Evolutionary conservation across 2,797 vertebrate genomes (phyloP), one percentile per base, ranked within the genome.

Genomic region (Margarornis squamiger): DNA sequence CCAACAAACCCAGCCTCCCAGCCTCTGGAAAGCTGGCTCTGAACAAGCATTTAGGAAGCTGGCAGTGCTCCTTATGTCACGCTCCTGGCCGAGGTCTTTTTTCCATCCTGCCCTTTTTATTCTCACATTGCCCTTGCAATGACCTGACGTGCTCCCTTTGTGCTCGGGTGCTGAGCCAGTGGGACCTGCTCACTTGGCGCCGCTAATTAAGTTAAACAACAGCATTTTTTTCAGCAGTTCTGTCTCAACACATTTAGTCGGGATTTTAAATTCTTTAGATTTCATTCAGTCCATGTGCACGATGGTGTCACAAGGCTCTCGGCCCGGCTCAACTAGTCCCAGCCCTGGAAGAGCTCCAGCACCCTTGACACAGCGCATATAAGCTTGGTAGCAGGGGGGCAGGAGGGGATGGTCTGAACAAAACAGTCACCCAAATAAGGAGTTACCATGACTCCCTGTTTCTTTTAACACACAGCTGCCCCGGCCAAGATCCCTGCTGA

Each of bases 251-350:
- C 74, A 94, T 95, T 96, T 83, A 90, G 57, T 75, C 2, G 7
- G 94, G 95, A 96, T 96, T 96, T 93, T 14, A 94, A 95, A 96
- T 96, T 84, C 91, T 95, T 96, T 88, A 90, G 93, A 91, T 97
- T 96, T 95, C 91, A 84, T 90, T 90, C 79, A 94, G 70, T 48
- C 89, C 89, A 66, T 80, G 93, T 83, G 87, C 89, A 65, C 0
- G 30, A 41, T 23, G 48, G 76, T 95, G 93, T 91, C 95, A 95
- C 91, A 96, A 86, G 92, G 95, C 82, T 88, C 87, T 61, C 0
- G 3, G 72, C 62, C 70, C 2, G 0, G 89, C 79, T 95, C 85
- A 85, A 82, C 90, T 91, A 90, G 89, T 77, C 86, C 88, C 54
- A 79, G 89, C 81, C 75, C 82, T 96, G 96, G 96, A 91, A 70